These are phyloP conservation scores for Cotesia congregata DNA, from an alignment of 2,888 invertebrate species.

Conservation along the genomic window DNA sequence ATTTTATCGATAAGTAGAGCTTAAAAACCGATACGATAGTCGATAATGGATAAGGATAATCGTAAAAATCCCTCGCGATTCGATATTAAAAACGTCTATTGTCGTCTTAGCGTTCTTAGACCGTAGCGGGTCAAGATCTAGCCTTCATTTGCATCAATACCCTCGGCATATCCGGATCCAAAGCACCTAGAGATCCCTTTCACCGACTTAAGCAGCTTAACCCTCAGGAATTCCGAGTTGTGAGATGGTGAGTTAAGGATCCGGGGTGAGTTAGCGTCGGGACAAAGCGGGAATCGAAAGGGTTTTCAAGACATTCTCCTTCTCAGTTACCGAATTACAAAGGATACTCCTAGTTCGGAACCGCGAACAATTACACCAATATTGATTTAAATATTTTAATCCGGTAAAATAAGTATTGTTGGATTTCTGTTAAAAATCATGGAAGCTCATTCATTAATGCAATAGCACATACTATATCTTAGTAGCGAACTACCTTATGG, in stretches of 20 bases:
- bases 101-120: slow-evolving; percentile 5
- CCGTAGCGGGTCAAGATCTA: slow-evolving; percentile 13
- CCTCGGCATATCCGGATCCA: slow-evolving; percentile 16
- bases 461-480: too few relatives aligned
- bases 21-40: neutral
- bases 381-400: neutral
- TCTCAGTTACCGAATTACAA: neutral
- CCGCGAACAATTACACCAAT: neutral
- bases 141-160: slow-evolving; percentile 25
- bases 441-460: too few relatives aligned
- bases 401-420: too few relatives aligned
- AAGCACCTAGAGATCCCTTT: neutral
- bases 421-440: too few relatives aligned
- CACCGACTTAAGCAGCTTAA: slow-evolving; percentile 22
- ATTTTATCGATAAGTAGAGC: too few relatives aligned
- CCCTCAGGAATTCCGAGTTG: slow-evolving; percentile 13
- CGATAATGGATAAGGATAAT: neutral
- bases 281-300: neutral
- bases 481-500: too few relatives aligned
- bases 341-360: neutral
- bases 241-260: neutral
- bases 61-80: neutral
- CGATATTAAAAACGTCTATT: slow-evolving; percentile 3
- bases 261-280: neutral
- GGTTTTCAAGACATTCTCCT: neutral